A percentile compares a stretch with the other conserved stretches of the same genome.
Evolutionary conservation across 2,113 vertebrate species (phyloP).

Genomic region (Nyctibius bracteatus): DNA sequence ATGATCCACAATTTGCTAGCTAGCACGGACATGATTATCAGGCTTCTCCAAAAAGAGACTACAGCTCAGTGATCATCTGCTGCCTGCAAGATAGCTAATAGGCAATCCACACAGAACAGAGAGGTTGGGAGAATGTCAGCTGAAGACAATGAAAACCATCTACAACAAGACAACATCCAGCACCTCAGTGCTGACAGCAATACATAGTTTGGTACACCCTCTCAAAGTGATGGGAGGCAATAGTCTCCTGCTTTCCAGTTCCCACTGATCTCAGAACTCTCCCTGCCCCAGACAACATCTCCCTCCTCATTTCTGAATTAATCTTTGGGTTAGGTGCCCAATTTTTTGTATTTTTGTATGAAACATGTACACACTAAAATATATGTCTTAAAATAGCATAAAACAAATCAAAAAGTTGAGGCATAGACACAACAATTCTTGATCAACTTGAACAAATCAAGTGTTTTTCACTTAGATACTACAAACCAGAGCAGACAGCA

Average conservation of each 20-base stretch:
- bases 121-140: background rate
- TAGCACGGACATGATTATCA: background rate
- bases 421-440: background rate
- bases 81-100: background rate
- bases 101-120: background rate
- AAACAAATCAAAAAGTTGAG: background rate
- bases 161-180: background rate
- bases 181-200: background rate
- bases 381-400: background rate
- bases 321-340: no score
- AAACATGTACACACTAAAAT: background rate
- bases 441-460: background rate
- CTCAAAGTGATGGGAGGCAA: background rate
- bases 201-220: background rate
- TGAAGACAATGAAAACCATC: background rate
- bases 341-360: background rate
- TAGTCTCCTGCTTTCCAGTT: background rate
- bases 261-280: background rate
- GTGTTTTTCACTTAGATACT: background rate
- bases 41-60: background rate
- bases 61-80: background rate
- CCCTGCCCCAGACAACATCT: background rate
- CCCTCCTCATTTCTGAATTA: background rate
- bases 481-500: background rate
- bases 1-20: background rate